Evolutionary conservation across 2,797 vertebrate species (phyloP).

Genomic region (Lacerta bilineata): DNA sequence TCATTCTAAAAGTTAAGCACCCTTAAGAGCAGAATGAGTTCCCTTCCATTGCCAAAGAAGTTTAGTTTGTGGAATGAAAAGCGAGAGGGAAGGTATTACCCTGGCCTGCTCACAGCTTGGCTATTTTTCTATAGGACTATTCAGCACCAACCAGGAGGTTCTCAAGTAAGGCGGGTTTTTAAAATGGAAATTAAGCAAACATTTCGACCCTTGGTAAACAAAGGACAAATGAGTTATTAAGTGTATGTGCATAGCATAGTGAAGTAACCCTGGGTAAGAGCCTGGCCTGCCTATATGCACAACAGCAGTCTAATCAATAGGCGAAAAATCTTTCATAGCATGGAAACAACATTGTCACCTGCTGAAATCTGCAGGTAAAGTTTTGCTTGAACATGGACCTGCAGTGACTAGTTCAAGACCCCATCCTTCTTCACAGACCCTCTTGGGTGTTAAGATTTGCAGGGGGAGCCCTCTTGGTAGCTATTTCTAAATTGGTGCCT

Average conservation of each 20-base stretch:
- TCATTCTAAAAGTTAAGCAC: conserved; percentile 21
- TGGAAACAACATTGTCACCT: not conserved
- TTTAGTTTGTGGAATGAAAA: not conserved
- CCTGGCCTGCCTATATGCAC: not conserved
- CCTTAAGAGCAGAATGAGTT: conserved; percentile 13
- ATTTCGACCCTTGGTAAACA: not conserved
- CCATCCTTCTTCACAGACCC: too few species aligned
- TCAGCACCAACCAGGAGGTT: not conserved
- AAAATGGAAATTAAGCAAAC: not conserved
- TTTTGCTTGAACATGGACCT: not conserved
- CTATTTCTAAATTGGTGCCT: too few species aligned
- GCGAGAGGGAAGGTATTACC: not conserved
- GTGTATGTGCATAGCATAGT: not conserved
- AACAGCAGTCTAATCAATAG: not conserved
- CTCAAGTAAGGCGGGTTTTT: not conserved
- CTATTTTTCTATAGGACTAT: not conserved
- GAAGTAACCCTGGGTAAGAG: not conserved
- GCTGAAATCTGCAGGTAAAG: not conserved
- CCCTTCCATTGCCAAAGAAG: conserved; percentile 1
- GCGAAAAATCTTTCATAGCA: not conserved
- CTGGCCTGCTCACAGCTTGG: not conserved
- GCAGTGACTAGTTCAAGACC: not conserved
- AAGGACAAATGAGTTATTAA: not conserved
- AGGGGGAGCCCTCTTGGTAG: not conserved
- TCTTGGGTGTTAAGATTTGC: too few species aligned